Base-by-base conservation (phyloP, 2,797 vertebrate species). In the Sarcoramphus papa region DNA sequence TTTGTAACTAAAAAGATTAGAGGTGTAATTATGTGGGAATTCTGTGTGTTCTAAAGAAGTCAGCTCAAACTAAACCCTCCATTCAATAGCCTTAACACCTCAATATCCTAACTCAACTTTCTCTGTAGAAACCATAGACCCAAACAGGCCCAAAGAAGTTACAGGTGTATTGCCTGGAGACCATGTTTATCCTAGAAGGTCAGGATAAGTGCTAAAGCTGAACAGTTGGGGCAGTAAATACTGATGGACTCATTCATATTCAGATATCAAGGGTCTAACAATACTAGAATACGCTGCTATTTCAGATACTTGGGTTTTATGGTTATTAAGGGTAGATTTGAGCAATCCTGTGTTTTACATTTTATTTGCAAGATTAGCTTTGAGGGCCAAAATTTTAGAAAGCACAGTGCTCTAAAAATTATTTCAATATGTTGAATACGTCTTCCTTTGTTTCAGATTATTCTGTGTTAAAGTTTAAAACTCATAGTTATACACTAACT, bases 111-210 rank as follows among this genome's bases (percentile, higher is more conserved):
- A n/a, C 37, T 86, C 10, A 47, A 1, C 20, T 80, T 57, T 74
- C 64, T 72, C 25, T 69, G 31, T 53, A 51, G 72, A 88, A 80
- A 30, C 12, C 14, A 6, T 21, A 73, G 54, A 45, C 4, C 2
- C 28, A 35, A 40, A 51, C 7, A 28, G 9, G 3, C 25, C 43
- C 20, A 23, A 8, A 31, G 45, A 65, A 83, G 6, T 35, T 85
- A 67, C 0, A 0, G 14, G 2, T 33, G 0, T 40, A 5, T 59
- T 78, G 21, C 31, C 13, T 33, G 8, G 21, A 69, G n/a, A 64
- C 18, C 3, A 2, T 21, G 5, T 67, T 90, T 88, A 14, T 79
- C 14, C 37, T 83, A 30, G 65, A 68, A 94, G 12, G 14, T 57
- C 24, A 51, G 24, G 41, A 40, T 84, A 87, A 84, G 47, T 25